Base-by-base conservation (phyloP, 2,797 vertebrate genomes). In the Helicolenus hilgendorfi region DNA sequence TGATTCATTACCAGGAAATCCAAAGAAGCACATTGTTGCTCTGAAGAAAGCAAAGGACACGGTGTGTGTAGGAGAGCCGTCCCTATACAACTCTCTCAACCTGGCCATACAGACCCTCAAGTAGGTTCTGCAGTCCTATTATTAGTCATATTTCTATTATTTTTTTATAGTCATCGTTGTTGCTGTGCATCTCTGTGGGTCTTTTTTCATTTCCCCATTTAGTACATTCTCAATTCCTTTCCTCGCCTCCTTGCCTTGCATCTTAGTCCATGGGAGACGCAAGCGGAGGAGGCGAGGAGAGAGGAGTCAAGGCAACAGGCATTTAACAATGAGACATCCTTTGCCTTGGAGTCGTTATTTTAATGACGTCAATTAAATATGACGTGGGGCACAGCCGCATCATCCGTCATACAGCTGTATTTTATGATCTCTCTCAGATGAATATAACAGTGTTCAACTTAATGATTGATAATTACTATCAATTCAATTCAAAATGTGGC, bases 71-170 rank as follows among this genome's bases (percentile, higher is more conserved):
- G 99, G 99, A 83, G 99, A 99, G 76, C 99, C 99, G 0, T 99
- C 99, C 7, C 97, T 99, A 0, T 99, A 98, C 96, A 99, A 99
- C 96, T 98, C 99, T 11, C 97, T 99, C 79, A 98, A 79, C 93
- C 95, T 99, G 92, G 98, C 99, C 55, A 92, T 98, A 89, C 98
- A 99, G 85, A 98, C 98, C 18, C 98, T 99, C 59, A 99, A 98
- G 99, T 99, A 95, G 93, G 98, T 97, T 58, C 78, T 45, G 18
- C 33, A 27, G 4, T 29, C 14, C 63, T 4, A 36, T 38, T 38
- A 31, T 29, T 15, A 60, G 26, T 31, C 8, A 20, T 62, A 31
- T 31, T 62, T 62, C 27, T 20, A 1, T 31, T 62, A 20, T 31
- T 14, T 62, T 18, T 62, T 18, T 29, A 31, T 62, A 1, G 33